Conservation (phyloP, 2,888 invertebrate genomes). For the Cantharis lateralis region DNA sequence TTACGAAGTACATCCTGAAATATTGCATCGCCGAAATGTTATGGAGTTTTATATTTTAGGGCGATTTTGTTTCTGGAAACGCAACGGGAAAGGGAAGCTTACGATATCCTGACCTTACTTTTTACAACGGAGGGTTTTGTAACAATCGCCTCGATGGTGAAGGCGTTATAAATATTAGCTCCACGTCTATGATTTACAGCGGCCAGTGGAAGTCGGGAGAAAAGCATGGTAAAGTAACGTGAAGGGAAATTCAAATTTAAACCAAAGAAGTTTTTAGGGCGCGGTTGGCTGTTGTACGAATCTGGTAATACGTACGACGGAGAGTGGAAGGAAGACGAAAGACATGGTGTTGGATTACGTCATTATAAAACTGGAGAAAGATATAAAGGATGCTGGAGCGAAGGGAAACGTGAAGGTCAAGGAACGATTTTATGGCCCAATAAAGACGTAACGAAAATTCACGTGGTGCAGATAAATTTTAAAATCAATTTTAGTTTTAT, state of each 20-base stretch:
- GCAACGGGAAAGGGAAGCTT: conserved; percentile 62
- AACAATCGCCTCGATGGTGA: conserved; percentile 60
- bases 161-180: conserved; percentile 46
- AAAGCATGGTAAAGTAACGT: conserved; percentile 46
- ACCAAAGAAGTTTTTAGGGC: conserved; percentile 33
- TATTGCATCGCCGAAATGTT: background rate
- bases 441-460: conserved; percentile 58
- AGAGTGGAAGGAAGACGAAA: conserved; percentile 51
- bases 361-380: conserved; percentile 60
- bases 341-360: conserved; percentile 61
- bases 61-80: conserved; percentile 61
- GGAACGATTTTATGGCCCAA: conserved; percentile 67
- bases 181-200: conserved; percentile 46
- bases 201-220: conserved; percentile 54
- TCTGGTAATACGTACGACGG: conserved; percentile 55
- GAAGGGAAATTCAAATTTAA: too few relatives aligned
- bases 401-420: conserved; percentile 59
- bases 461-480: background rate
- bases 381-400: conserved; percentile 63
- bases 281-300: conserved; percentile 51
- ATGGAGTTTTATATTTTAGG: conserved; percentile 50
- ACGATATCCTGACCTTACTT: conserved; percentile 61
- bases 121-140: conserved; percentile 64
- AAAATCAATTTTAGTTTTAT: conserved; percentile 57
- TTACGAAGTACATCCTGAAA: conserved; percentile 56